Conservation (phyloP, 1,140 invertebrate species). For the Lineus longissimus region DNA sequence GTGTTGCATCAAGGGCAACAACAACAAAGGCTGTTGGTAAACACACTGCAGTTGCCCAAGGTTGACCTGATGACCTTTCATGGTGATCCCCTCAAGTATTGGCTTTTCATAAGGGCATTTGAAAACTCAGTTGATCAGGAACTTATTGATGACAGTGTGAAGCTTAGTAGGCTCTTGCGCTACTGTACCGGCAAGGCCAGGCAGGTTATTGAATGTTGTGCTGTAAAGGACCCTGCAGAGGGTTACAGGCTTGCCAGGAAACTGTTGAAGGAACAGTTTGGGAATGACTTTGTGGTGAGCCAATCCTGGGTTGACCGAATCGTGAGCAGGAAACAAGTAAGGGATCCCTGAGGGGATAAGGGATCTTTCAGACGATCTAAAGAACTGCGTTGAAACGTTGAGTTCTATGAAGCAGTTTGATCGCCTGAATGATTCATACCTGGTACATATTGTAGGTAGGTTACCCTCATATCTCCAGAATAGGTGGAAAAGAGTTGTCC, state of each 20-base stretch:
- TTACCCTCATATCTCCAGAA: neutral
- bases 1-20: neutral
- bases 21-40: neutral
- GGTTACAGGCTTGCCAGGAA: neutral
- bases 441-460: neutral
- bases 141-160: neutral
- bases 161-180: neutral
- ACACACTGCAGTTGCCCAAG: neutral
- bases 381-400: neutral
- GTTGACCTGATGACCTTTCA: neutral
- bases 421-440: neutral
- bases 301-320: neutral
- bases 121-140: neutral
- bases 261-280: neutral
- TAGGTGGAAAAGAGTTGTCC: too few relatives aligned
- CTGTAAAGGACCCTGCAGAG: neutral
- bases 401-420: neutral
- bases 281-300: neutral
- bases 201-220: neutral
- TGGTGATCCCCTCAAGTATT: conserved; percentile 8
- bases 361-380: neutral
- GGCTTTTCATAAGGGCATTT: neutral
- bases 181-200: conserved; percentile 5
- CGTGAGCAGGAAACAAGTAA: neutral
- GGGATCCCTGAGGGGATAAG: neutral